Conservation (phyloP, 1,140 invertebrate genomes). For the Hermatobates lingyangjiaoensis region DNA sequence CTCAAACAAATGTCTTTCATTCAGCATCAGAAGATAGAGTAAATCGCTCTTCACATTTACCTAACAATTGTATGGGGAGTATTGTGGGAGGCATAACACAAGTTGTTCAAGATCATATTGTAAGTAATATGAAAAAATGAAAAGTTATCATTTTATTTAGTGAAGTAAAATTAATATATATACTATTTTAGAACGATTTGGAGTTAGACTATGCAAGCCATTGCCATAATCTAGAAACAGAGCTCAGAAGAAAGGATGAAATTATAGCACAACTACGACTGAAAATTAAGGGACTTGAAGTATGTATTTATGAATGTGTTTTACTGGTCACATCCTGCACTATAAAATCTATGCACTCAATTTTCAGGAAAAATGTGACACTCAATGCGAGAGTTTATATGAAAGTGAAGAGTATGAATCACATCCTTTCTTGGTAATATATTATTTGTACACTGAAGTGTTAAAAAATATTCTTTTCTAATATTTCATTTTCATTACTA, state of each 20-base stretch:
- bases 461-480: not conserved
- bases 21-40: slow-evolving; percentile 7
- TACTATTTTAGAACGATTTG: slow-evolving; percentile 20
- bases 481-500: not conserved
- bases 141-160: not conserved
- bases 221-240: slow-evolving; percentile 49
- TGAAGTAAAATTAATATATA: not conserved
- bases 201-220: slow-evolving; percentile 32
- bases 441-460: not conserved
- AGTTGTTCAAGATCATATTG: slow-evolving; percentile 47
- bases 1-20: slow-evolving; percentile 14
- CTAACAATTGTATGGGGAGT: slow-evolving; percentile 57
- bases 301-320: slow-evolving; percentile 9
- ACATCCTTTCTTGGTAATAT: not conserved
- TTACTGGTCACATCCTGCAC: not conserved
- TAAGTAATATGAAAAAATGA: slow-evolving; percentile 9
- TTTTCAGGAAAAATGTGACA: slow-evolving; percentile 9
- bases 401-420: not conserved
- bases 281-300: slow-evolving; percentile 46
- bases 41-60: slow-evolving; percentile 18
- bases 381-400: not conserved
- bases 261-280: slow-evolving; percentile 54
- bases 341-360: not conserved
- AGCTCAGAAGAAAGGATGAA: slow-evolving; percentile 52
- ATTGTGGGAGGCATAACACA: slow-evolving; percentile 52